Evolutionary conservation across 64 coral and sea anemone species (phyloP).

Genomic region (Acropora tenuis): DNA sequence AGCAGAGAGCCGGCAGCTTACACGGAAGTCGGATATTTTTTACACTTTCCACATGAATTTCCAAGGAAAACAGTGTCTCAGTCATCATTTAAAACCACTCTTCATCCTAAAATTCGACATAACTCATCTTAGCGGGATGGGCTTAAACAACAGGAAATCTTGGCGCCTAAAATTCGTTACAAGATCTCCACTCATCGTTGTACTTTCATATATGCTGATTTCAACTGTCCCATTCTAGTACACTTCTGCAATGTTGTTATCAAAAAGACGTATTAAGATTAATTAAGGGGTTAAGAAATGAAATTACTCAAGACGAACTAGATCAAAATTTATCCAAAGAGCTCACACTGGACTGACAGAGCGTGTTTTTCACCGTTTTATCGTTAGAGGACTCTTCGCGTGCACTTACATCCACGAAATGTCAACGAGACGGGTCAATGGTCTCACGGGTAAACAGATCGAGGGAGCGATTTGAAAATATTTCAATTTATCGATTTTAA

Average conservation of each 20-base stretch:
- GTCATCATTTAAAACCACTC: neutral
- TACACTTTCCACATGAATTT: constrained; percentile 85
- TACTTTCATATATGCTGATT: neutral
- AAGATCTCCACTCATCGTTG: neutral
- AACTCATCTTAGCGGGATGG: too few relatives aligned
- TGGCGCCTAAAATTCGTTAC: constrained; percentile 39
- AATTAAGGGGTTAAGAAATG: neutral
- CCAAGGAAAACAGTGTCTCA: constrained; percentile 93
- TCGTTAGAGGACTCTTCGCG: neutral
- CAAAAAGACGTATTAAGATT: neutral
- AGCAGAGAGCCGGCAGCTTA: constrained; percentile 78
- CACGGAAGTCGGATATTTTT: constrained; percentile 67
- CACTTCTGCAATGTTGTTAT: neutral
- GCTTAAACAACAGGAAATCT: neutral
- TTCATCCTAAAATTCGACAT: neutral
- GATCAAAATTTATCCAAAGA: neutral
- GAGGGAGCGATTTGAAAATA: neutral
- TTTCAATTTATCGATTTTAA: neutral
- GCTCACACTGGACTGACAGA: neutral
- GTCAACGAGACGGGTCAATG: neutral
- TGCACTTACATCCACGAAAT: neutral
- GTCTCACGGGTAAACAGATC: neutral
- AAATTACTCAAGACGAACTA: too few relatives aligned
- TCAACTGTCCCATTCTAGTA: neutral
- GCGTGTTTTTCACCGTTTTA: neutral